phyloP scores from a whole-genome alignment of 2,113 vertebrate species.

The Salvelinus namaycush region DNA sequence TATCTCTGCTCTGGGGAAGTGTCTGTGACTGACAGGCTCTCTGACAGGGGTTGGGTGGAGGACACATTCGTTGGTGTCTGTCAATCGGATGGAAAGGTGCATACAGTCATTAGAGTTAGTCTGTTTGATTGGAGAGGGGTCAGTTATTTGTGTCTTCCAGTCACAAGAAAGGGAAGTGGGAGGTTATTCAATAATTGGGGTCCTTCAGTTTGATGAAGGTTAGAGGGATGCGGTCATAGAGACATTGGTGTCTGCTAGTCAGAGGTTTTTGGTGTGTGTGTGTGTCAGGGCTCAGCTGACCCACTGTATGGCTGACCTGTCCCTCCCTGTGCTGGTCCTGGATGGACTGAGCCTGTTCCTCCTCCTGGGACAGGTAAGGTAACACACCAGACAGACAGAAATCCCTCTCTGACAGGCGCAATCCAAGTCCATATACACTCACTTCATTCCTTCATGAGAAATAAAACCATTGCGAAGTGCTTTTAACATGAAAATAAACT shows the following conservation, averaged over 20 bases:
- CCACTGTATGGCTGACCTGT: slow-evolving; percentile 72
- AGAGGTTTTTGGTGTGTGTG: neutral
- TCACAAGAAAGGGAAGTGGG: slow-evolving; percentile 43
- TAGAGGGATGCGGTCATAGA: slow-evolving; percentile 22
- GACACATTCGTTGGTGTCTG: slow-evolving; percentile 22
- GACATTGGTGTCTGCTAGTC: slow-evolving; percentile 29
- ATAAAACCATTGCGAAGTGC: too few relatives aligned
- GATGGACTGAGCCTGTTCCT: slow-evolving; percentile 62
- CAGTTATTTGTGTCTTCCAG: too few relatives aligned
- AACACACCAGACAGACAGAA: too few relatives aligned
- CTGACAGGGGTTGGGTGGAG: slow-evolving; percentile 16
- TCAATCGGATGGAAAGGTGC: neutral
- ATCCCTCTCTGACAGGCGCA: too few relatives aligned
- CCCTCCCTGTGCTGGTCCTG: slow-evolving; percentile 63
- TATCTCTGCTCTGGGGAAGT: slow-evolving; percentile 59
- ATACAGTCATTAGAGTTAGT: too few relatives aligned
- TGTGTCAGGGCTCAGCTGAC: slow-evolving; percentile 70
- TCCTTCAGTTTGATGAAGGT: slow-evolving; percentile 54
- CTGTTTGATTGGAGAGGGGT: too few relatives aligned
- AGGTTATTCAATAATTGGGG: neutral
- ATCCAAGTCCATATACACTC: too few relatives aligned
- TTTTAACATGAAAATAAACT: too few relatives aligned
- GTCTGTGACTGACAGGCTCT: slow-evolving; percentile 70
- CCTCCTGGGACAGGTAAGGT: slow-evolving; percentile 66
- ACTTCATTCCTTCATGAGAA: too few relatives aligned